Percentiles rank a stretch among this genome's conserved stretches.
phyloP scores from a whole-genome alignment of 2,888 invertebrate species.

The Hydrotaea cyrtoneurina region DNA sequence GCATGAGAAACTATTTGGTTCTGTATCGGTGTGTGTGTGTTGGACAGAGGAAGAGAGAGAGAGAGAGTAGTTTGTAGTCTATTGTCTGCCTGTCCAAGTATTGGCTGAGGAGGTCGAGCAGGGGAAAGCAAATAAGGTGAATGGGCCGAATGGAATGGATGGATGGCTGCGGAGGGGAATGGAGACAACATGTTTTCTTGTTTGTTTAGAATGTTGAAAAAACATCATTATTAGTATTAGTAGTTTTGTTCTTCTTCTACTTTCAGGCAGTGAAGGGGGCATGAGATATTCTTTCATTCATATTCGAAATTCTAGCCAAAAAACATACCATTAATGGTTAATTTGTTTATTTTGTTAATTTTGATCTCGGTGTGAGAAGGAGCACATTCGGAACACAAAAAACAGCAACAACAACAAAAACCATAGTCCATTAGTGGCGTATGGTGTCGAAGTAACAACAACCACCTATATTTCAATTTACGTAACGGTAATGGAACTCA shows the following conservation, averaged over 20 bases:
- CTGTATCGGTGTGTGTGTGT: neutral
- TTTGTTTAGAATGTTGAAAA: neutral
- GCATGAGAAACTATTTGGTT: slow-evolving; percentile 73
- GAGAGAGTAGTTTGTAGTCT: neutral
- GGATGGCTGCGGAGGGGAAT: neutral
- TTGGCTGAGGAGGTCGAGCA: neutral
- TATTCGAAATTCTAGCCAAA: neutral
- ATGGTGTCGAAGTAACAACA: no score
- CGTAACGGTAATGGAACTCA: no score
- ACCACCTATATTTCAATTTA: no score
- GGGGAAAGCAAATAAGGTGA: neutral
- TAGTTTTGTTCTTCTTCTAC: neutral
- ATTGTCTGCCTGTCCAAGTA: neutral
- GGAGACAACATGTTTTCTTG: neutral
- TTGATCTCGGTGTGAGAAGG: no score
- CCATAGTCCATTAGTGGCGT: no score
- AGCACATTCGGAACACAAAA: no score
- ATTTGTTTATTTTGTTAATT: slow-evolving; percentile 35
- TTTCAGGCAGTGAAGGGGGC: no score
- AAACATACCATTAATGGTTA: slow-evolving; percentile 2
- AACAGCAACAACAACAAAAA: no score
- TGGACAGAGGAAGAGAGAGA: neutral
- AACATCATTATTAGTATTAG: neutral
- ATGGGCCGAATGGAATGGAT: neutral
- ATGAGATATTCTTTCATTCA: no score